phyloP scores from a whole-genome alignment of 2,797 vertebrate genomes.

The Falco biarmicus region DNA sequence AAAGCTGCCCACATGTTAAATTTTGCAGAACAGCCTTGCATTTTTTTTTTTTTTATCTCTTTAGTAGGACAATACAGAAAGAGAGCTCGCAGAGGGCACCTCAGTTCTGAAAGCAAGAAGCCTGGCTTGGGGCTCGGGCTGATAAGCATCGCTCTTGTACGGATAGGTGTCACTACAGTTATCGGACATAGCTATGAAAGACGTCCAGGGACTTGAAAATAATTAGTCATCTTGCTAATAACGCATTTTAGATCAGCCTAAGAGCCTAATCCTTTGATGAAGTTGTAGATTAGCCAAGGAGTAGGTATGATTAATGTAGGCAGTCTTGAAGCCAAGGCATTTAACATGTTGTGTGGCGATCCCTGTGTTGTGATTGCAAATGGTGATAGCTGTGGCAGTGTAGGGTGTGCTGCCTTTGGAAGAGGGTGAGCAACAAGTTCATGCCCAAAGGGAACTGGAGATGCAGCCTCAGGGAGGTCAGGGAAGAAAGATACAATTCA shows the following conservation, averaged over 20 bases:
- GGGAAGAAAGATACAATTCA: background rate
- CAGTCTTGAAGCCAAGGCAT: background rate
- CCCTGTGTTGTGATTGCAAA: background rate
- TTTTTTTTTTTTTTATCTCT: background rate
- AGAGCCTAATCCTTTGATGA: background rate
- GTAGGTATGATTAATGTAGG: background rate
- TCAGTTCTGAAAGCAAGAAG: background rate
- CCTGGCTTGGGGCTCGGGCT: background rate
- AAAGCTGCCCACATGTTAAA: background rate
- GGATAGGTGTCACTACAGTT: background rate
- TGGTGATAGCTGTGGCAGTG: fast-evolving
- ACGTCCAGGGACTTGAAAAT: background rate
- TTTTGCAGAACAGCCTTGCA: background rate
- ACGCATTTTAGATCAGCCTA: background rate
- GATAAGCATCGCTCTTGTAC: background rate
- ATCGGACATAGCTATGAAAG: background rate
- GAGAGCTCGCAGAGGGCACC: background rate
- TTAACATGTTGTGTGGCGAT: background rate
- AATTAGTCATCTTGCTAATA: background rate
- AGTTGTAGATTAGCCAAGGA: background rate
- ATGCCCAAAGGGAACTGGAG: background rate
- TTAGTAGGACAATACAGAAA: background rate
- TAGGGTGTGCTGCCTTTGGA: background rate
- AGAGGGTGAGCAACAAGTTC: background rate
- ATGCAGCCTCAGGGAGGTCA: background rate